Evolutionary conservation across 2,888 invertebrate species (phyloP), one percentile per base, ranked within the genome.

Genomic region (Chalcosyrphus nemorum): DNA sequence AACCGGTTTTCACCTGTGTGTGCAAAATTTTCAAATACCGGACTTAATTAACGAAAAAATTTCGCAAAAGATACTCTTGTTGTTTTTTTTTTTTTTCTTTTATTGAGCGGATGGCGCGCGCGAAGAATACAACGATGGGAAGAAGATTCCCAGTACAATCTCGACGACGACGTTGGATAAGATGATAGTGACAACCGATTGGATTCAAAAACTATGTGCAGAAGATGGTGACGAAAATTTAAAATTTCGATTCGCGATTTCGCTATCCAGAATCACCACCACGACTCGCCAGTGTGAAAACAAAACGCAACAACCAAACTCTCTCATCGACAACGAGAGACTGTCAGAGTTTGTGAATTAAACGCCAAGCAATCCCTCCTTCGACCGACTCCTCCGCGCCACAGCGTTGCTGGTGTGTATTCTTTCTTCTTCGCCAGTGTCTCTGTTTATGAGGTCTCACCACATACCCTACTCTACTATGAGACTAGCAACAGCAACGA

Each of bases 261-360:
- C 35, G 35, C 3, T 15, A 38, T 50, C 47, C 50, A 52, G 24
- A 59, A 50, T 32, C 59, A 61, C 50, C 41, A 19, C 43, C n/a
- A 24, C 19, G n/a, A 21, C 27, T 15, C 27, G 17, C 13, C 3
- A 57, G 17, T 59, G n/a, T 50, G 47, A 27, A 59, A n/a, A n/a
- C n/a, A n/a, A 45, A 75, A 61, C 63, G 45, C 76, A 76, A 66
- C 59, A 72, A 68, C 61, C 72, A 77, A 72, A 71, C 72, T 82
- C 59, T 71, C 78, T 63, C 66, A 59, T 82, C 82, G 66, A 78
- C 66, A 66, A 68, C 78, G 45, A 82, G 66, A 82, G 66, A 82
- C 82, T 82, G 59, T 66, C 66, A 66, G 65, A 82, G 66, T 77
- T 82, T 72, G 66, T 82, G 66, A 82, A 72, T 77, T 72, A 68